These are phyloP conservation scores for Sphaeridia pumilis DNA, from an alignment of 2,888 invertebrate genomes.

Conservation along the genomic window DNA sequence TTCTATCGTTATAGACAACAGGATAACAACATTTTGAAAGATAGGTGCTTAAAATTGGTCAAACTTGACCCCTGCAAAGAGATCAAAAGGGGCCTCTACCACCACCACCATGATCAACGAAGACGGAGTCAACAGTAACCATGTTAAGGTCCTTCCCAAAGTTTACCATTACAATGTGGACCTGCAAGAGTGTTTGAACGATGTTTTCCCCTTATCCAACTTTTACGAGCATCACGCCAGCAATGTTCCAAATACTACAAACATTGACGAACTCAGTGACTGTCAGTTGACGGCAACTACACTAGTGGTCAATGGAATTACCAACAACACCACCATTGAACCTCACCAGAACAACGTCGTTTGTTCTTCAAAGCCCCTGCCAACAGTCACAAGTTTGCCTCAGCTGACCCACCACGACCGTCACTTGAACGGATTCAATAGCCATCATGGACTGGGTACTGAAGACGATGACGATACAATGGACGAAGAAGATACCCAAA, in stretches of 20 bases:
- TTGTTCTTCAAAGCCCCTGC: too few relatives aligned
- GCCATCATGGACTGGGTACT: not conserved
- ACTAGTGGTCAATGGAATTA: not conserved
- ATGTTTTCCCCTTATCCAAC: conserved; percentile 5
- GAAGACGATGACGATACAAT: conserved; percentile 1
- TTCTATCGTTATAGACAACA: too few relatives aligned
- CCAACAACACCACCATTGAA: not conserved
- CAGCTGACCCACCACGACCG: not conserved
- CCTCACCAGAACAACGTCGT: not conserved
- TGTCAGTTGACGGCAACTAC: not conserved
- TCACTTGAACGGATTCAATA: not conserved
- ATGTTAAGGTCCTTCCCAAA: conserved; percentile 7
- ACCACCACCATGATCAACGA: conserved; percentile 6
- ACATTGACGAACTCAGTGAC: not conserved
- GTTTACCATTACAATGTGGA: conserved; percentile 3
- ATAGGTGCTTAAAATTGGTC: too few relatives aligned
- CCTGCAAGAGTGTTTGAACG: conserved; percentile 5
- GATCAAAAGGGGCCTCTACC: too few relatives aligned
- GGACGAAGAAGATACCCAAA: not conserved
- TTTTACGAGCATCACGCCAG: conserved; percentile 7
- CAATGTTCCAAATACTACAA: not conserved
- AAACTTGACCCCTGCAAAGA: too few relatives aligned
- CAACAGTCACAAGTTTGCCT: not conserved
- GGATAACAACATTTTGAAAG: too few relatives aligned
- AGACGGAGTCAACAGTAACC: not conserved